Conservation (phyloP, 2,888 invertebrate species). For the Tuta absoluta region DNA sequence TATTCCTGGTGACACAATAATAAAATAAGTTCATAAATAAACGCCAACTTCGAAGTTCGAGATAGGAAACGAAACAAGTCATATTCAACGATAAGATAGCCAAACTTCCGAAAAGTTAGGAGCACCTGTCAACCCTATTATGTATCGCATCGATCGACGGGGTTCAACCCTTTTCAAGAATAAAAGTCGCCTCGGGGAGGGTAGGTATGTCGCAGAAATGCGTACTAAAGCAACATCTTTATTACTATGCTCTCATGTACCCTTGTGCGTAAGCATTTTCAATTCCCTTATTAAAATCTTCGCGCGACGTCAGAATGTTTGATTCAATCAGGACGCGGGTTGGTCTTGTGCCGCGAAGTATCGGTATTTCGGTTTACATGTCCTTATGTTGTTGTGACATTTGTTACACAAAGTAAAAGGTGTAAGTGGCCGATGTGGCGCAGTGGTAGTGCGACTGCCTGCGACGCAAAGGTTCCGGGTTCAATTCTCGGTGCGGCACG, state of each 20-base stretch:
- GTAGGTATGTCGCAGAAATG: slow-evolving; percentile 36
- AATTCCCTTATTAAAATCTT: slow-evolving; percentile 22
- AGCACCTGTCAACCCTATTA: slow-evolving; percentile 22
- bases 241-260: slow-evolving; percentile 39
- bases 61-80: slow-evolving; percentile 1
- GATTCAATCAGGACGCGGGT: background rate
- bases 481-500: too few species aligned
- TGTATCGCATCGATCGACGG: slow-evolving; percentile 31
- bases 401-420: too few species aligned
- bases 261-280: slow-evolving; percentile 34
- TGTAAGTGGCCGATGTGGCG: too few species aligned
- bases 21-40: background rate
- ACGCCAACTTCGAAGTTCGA: background rate
- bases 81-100: slow-evolving; percentile 12
- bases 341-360: background rate
- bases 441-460: too few species aligned
- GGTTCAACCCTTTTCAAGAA: slow-evolving; percentile 45
- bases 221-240: slow-evolving; percentile 46
- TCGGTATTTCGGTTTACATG: background rate
- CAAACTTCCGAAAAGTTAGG: slow-evolving; percentile 4
- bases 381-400: background rate
- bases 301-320: background rate
- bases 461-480: too few species aligned
- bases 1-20: background rate
- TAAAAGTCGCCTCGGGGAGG: slow-evolving; percentile 42